Evolutionary conservation across 2,113 vertebrate species (phyloP), one percentile per base, ranked within the genome.

Genomic region (Indicator maculatus): DNA sequence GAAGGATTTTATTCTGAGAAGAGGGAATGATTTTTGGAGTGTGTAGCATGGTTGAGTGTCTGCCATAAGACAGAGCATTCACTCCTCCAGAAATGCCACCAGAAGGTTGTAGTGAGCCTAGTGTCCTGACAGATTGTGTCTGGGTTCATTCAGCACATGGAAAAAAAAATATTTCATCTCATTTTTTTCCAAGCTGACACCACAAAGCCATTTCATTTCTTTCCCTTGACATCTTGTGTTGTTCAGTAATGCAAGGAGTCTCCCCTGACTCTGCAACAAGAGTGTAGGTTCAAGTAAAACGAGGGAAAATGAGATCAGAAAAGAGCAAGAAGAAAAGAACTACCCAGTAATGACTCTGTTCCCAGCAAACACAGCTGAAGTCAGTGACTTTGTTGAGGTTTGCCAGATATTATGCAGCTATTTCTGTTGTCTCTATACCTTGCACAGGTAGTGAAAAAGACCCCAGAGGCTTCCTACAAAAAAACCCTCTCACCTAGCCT

Each of bases 1-100:
- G 38, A 93, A 87, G 89, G 77, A 77, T 87, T 94, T 85, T 77
- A 74, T 95, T 89, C 67, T 92, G 45, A 93, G 87, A 89, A 95
- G 88, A 77, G 53, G 53, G 82, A 93, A 60, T 81, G 60, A 93
- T 95, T 95, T 91, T 82, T 61, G 77, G n/a, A 56, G 33, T 74
- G 36, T 90, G 44, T 61, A 88, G 71, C 53, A 41, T 21, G 74
- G 91, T 82, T 95, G 81, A 89, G 56, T 65, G 65, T 80, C 78
- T 95, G 95, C 88, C 91, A 88, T 95, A 76, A 93, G 89, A 64
- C 58, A 83, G 53, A 58, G 26, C 36, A 41, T 61, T 83, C 45
- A 9, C 44, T 85, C 47, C 79, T 95, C 89, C 75, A 86, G 71
- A 93, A 86, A 79, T 53, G 26, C 83, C 86, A 85, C 75, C 77